A percentile compares a stretch with the other conserved stretches of the same genome.
Conservation (phyloP, 2,113 vertebrate genomes). For the Sclerurus mexicanus region DNA sequence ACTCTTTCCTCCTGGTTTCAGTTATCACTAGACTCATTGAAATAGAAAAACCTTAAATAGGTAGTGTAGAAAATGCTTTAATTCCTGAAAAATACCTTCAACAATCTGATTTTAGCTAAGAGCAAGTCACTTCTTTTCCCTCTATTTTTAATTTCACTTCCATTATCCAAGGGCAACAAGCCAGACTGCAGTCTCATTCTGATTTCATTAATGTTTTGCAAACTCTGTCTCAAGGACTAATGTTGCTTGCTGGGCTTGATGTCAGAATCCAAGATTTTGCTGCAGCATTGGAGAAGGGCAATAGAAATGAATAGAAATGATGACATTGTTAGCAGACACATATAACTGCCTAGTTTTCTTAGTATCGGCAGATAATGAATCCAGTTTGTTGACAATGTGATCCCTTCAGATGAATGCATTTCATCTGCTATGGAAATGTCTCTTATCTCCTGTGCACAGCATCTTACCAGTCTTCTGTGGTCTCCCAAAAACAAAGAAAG, state of each 20-base stretch:
- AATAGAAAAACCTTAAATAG: not conserved
- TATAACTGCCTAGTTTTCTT: not conserved
- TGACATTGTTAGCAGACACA: not conserved
- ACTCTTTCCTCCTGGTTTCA: not conserved
- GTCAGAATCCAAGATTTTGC: conserved; percentile 59
- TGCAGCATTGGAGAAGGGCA: conserved; percentile 33
- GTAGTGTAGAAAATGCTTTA: not conserved
- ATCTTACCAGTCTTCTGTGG: not conserved
- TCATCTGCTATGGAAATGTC: not conserved
- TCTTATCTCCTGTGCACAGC: not conserved
- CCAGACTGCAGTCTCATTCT: conserved; percentile 65
- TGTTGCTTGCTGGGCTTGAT: conserved; percentile 7
- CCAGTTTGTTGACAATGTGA: not conserved
- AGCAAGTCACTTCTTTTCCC: conserved; percentile 14
- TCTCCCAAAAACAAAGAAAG: not conserved
- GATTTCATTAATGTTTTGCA: conserved; percentile 61
- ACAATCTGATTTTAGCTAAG: not conserved
- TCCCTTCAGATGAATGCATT: not conserved
- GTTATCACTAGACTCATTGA: not conserved
- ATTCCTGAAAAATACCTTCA: not conserved
- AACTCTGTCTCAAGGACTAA: conserved; percentile 44
- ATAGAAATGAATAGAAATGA: not conserved
- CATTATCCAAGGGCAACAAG: conserved; percentile 34
- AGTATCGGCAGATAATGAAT: not conserved
- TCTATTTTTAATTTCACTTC: conserved; percentile 39